These are phyloP conservation scores for Poeciliopsis prolifica DNA, from an alignment of 2,113 vertebrate genomes.

Conservation along the genomic window DNA sequence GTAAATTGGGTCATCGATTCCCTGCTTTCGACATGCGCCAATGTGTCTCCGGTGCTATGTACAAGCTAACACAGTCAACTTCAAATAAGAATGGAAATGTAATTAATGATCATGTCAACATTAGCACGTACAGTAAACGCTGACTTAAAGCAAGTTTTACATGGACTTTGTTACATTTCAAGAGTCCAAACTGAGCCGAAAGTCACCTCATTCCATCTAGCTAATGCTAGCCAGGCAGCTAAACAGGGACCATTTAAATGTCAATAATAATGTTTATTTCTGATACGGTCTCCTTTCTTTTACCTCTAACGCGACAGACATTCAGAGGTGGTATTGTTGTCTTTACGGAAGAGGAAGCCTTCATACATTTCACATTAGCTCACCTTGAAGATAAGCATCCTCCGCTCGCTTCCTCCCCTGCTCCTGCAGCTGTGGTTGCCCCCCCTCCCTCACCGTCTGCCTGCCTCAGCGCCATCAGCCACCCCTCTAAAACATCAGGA, in stretches of 20 bases:
- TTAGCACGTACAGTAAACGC: neutral
- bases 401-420: neutral
- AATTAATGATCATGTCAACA: no score
- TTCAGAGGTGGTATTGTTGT: no score
- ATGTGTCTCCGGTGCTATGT: neutral
- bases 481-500: constrained; percentile 1
- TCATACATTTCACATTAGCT: neutral
- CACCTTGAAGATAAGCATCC: constrained; percentile 27
- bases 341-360: neutral
- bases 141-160: neutral
- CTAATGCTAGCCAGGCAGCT: constrained; percentile 39
- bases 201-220: constrained; percentile 1
- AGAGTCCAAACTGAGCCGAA: neutral
- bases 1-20: constrained; percentile 8
- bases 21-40: neutral
- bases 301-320: neutral
- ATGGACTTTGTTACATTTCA: neutral
- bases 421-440: neutral
- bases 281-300: neutral
- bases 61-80: neutral
- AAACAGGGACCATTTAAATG: constrained; percentile 10
- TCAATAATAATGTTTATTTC: neutral
- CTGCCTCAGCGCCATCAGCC: neutral
- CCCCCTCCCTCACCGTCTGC: neutral
- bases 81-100: neutral